Conservation (phyloP, 2,797 vertebrate species). For the Lophura swinhoii region DNA sequence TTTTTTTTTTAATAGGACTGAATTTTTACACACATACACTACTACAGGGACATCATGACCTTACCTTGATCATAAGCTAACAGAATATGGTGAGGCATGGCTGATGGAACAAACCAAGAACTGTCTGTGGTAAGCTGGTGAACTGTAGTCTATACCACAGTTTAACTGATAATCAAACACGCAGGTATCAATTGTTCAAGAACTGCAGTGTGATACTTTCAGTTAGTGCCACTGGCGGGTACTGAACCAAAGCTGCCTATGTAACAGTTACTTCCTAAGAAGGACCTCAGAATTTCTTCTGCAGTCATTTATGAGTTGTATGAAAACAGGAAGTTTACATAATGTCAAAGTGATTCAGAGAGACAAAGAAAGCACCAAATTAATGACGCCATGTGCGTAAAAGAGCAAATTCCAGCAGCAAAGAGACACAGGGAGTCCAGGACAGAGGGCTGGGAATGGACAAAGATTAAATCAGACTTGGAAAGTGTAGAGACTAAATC, state of each 20-base stretch:
- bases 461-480: neutral
- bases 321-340: neutral
- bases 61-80: neutral
- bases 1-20: neutral
- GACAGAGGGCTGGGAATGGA: neutral
- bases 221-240: neutral
- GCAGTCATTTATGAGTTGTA: neutral
- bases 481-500: neutral
- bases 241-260: neutral
- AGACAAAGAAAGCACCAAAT: neutral
- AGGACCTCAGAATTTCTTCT: neutral
- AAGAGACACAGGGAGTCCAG: neutral
- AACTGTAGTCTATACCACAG: neutral
- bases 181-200: neutral
- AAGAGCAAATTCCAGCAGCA: neutral
- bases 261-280: neutral
- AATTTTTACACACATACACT: neutral
- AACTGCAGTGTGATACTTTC: neutral
- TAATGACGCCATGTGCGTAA: neutral
- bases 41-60: neutral
- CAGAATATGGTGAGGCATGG: neutral
- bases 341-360: neutral
- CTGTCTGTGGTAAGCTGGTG: neutral
- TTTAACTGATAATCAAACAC: neutral
- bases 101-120: neutral